Conservation (phyloP, 2,888 invertebrate genomes). For the Chymomyza amoena region DNA sequence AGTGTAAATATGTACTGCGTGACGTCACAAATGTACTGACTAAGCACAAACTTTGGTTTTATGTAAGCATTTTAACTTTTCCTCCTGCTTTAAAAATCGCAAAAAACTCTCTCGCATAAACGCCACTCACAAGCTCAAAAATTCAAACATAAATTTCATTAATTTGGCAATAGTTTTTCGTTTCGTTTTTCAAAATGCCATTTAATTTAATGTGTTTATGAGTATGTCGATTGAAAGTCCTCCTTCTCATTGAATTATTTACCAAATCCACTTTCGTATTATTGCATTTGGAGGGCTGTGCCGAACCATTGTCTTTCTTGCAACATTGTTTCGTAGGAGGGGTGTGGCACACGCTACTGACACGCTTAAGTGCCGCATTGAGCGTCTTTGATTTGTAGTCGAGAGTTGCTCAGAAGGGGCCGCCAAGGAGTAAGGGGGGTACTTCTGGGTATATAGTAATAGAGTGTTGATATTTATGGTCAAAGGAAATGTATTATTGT, state of each 20-base stretch:
- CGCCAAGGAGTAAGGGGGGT: not conserved
- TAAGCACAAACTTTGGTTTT: too few species aligned
- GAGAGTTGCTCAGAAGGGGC: not conserved
- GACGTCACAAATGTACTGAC: too few species aligned
- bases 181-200: slow-evolving; percentile 59
- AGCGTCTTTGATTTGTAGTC: slow-evolving; percentile 43
- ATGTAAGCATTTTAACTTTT: too few species aligned
- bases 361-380: not conserved
- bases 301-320: slow-evolving; percentile 44
- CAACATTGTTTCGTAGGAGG: slow-evolving; percentile 20
- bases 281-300: not conserved
- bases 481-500: slow-evolving; percentile 28
- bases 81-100: not conserved
- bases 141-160: slow-evolving; percentile 30
- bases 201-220: slow-evolving; percentile 77
- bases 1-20: too few species aligned
- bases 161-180: slow-evolving; percentile 36
- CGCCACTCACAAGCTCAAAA: slow-evolving; percentile 6
- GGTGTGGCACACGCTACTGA: slow-evolving; percentile 26
- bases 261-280: not conserved
- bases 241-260: slow-evolving; percentile 45
- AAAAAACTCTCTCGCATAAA: slow-evolving; percentile 4
- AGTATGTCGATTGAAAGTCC: slow-evolving; percentile 49
- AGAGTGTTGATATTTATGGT: slow-evolving; percentile 57
- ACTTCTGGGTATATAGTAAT: slow-evolving; percentile 4